These are phyloP conservation scores for Chaenocephalus aceratus DNA, from an alignment of 2,113 vertebrate genomes.

Conservation along the genomic window DNA sequence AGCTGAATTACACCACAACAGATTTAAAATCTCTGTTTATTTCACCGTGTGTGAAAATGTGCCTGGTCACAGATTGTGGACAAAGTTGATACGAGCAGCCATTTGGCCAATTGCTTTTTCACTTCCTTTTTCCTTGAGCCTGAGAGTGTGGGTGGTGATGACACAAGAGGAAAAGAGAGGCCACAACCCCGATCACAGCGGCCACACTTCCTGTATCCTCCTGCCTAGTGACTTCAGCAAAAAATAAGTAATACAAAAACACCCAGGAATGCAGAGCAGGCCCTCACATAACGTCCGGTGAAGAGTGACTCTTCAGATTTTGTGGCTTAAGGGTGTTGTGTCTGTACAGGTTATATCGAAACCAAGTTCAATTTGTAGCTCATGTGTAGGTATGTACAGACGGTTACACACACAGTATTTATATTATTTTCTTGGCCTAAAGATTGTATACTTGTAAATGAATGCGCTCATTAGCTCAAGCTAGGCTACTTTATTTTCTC, in stretches of 20 bases:
- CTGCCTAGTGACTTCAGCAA: constrained; percentile 53
- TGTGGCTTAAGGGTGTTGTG: neutral
- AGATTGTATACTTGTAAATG: too few relatives aligned
- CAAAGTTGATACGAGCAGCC: constrained; percentile 23
- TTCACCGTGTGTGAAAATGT: neutral
- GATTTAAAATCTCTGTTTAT: neutral
- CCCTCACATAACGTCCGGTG: neutral
- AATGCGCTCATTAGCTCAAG: too few relatives aligned
- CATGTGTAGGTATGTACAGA: too few relatives aligned
- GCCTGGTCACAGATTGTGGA: neutral
- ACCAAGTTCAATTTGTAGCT: neutral
- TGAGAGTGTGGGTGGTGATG: constrained; percentile 27
- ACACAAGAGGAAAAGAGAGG: constrained; percentile 68
- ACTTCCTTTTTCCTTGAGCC: constrained; percentile 57
- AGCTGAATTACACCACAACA: constrained; percentile 5
- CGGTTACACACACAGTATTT: too few relatives aligned
- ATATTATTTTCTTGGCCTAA: too few relatives aligned
- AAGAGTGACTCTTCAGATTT: constrained; percentile 7
- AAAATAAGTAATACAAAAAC: constrained; percentile 23
- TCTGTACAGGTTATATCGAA: neutral
- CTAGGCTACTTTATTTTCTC: too few relatives aligned
- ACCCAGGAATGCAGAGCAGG: neutral
- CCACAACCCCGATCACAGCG: constrained; percentile 36
- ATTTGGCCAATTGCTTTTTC: constrained; percentile 44
- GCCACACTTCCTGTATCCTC: constrained; percentile 62